phyloP scores from a whole-genome alignment of 2,888 invertebrate species.

The Cyclophora albipunctata region DNA sequence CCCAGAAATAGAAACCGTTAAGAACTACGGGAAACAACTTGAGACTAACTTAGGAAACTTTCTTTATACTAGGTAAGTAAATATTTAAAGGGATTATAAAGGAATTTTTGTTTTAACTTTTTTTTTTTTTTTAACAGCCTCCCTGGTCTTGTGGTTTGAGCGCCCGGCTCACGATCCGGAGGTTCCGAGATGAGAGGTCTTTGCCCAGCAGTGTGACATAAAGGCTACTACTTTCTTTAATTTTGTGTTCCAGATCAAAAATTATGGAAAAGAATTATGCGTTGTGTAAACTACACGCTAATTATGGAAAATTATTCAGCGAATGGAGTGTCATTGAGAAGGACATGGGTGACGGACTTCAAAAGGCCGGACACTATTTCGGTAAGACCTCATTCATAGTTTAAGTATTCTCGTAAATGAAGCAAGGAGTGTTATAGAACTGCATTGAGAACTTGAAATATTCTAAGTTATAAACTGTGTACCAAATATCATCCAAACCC shows the following conservation, averaged over 20 bases:
- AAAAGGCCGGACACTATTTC: slow-evolving; percentile 79
- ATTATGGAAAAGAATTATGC: slow-evolving; percentile 85
- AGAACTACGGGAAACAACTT: slow-evolving; percentile 83
- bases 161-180: too few species aligned
- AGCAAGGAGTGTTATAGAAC: not conserved
- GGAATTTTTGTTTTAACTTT: not conserved
- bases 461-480: too few species aligned
- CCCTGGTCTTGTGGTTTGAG: too few species aligned
- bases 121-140: not conserved
- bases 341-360: slow-evolving; percentile 87
- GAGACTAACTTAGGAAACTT: slow-evolving; percentile 77
- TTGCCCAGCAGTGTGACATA: not conserved
- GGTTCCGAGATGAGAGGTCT: too few species aligned
- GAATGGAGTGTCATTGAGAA: slow-evolving; percentile 91
- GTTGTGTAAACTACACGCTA: slow-evolving; percentile 85
- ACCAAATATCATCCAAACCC: too few species aligned
- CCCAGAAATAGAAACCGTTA: slow-evolving; percentile 82
- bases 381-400: slow-evolving; percentile 37
- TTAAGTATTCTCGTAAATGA: not conserved
- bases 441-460: too few species aligned
- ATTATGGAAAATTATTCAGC: slow-evolving; percentile 87
- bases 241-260: slow-evolving; percentile 65
- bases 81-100: not conserved
- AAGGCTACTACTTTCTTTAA: not conserved
- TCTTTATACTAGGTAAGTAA: slow-evolving; percentile 67